These are phyloP conservation scores for Oreochromis mossambicus DNA, from an alignment of 2,797 vertebrate genomes.

Conservation along the genomic window DNA sequence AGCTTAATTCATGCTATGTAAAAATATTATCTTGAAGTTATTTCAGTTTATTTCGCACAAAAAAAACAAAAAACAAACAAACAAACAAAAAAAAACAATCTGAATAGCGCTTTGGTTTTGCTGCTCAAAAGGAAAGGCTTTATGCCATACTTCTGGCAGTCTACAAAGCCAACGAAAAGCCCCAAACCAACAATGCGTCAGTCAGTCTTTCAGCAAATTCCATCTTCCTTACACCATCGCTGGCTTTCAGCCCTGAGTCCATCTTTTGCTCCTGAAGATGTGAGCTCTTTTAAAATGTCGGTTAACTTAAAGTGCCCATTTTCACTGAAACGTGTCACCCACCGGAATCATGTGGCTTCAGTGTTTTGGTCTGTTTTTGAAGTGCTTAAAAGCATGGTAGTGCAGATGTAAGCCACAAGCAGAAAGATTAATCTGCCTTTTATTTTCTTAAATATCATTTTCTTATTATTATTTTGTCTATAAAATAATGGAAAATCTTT, in stretches of 20 bases:
- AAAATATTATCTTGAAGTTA: background rate
- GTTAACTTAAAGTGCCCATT: background rate
- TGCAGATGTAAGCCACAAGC: background rate
- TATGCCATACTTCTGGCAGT: background rate
- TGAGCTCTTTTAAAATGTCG: background rate
- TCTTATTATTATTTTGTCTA: background rate
- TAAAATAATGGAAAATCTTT: background rate
- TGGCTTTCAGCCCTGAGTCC: background rate
- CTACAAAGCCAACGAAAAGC: background rate
- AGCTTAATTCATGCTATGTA: background rate
- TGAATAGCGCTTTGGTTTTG: background rate
- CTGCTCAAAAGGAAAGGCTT: background rate
- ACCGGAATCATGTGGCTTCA: background rate
- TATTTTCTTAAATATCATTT: background rate
- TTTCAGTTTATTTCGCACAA: background rate
- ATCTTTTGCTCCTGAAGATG: background rate
- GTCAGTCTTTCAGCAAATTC: background rate
- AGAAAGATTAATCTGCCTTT: background rate
- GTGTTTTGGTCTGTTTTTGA: background rate
- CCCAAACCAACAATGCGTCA: background rate
- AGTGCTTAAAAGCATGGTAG: background rate
- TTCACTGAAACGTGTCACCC: background rate
- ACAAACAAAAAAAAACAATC: background rate
- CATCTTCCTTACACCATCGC: background rate
- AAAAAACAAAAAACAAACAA: no score